Percentiles rank a stretch among this genome's conserved stretches.
These are phyloP conservation scores for Pachycephala philippinensis DNA, from an alignment of 2,113 vertebrate species.

Conservation along the genomic window DNA sequence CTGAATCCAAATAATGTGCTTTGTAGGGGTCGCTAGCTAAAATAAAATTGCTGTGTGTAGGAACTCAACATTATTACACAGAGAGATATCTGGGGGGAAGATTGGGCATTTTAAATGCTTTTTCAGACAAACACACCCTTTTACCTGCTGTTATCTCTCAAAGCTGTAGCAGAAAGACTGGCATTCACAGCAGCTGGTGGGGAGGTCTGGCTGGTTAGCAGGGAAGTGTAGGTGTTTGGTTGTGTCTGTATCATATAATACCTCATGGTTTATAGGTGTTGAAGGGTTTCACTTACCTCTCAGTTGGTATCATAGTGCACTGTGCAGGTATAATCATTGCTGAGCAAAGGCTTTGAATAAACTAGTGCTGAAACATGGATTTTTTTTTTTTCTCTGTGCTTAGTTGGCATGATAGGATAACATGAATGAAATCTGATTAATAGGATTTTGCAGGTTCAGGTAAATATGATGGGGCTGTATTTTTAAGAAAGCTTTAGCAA, in stretches of 20 bases:
- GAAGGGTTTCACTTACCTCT: neutral
- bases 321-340: neutral
- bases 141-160: neutral
- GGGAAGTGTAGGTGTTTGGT: neutral
- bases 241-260: neutral
- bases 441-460: neutral
- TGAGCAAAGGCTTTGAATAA: neutral
- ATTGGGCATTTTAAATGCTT: neutral
- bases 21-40: accelerated
- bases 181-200: neutral
- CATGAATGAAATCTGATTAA: neutral
- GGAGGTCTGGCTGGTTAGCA: neutral
- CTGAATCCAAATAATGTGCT: neutral
- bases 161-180: neutral
- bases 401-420: neutral
- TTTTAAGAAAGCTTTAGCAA: neutral
- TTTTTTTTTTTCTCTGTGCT: neutral
- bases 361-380: neutral
- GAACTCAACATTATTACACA: neutral
- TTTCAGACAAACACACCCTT: neutral
- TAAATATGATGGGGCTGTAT: neutral
- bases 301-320: neutral
- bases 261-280: neutral
- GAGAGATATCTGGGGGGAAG: accelerated
- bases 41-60: accelerated